A percentile compares a stretch with the other conserved stretches of the same genome.
Conservation (phyloP, 1,140 invertebrate species). For the Musca domestica region DNA sequence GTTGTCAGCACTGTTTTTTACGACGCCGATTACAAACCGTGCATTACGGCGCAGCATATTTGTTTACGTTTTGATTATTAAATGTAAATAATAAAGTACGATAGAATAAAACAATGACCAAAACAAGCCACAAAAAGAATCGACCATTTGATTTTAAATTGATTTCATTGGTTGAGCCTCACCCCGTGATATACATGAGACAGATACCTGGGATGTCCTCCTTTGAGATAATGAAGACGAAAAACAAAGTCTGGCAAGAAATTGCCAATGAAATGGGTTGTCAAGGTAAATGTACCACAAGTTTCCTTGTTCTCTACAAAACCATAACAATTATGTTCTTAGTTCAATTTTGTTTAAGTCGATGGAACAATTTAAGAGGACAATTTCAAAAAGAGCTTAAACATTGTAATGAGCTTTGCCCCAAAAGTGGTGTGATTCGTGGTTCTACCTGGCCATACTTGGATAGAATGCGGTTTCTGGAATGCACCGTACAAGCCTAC, state of each 20-base stretch:
- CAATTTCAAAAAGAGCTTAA: slow-evolving; percentile 43
- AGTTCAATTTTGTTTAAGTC: slow-evolving; percentile 47
- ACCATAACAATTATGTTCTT: neutral
- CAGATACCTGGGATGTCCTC: slow-evolving; percentile 40
- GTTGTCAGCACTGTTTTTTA: too few relatives aligned
- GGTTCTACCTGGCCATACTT: slow-evolving; percentile 48
- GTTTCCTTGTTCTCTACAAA: neutral
- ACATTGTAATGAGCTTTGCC: slow-evolving; percentile 23
- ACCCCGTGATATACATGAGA: slow-evolving; percentile 40
- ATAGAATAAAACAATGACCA: slow-evolving; percentile 13
- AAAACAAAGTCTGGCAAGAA: slow-evolving; percentile 40
- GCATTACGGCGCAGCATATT: too few relatives aligned
- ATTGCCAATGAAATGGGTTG: slow-evolving; percentile 39
- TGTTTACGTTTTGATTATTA: neutral
- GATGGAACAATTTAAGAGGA: slow-evolving; percentile 48
- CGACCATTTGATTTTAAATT: slow-evolving; percentile 50
- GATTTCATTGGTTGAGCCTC: slow-evolving; percentile 42
- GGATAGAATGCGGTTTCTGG: slow-evolving; percentile 38
- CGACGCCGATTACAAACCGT: too few relatives aligned
- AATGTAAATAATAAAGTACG: neutral
- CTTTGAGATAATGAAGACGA: slow-evolving; percentile 47
- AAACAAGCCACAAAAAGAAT: slow-evolving; percentile 49
- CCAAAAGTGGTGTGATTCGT: slow-evolving; percentile 27
- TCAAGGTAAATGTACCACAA: slow-evolving; percentile 29
- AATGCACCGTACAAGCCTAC: slow-evolving; percentile 24